Evolutionary conservation across 2,888 invertebrate species (phyloP).

Genomic region (Pyrrhosoma nymphula): DNA sequence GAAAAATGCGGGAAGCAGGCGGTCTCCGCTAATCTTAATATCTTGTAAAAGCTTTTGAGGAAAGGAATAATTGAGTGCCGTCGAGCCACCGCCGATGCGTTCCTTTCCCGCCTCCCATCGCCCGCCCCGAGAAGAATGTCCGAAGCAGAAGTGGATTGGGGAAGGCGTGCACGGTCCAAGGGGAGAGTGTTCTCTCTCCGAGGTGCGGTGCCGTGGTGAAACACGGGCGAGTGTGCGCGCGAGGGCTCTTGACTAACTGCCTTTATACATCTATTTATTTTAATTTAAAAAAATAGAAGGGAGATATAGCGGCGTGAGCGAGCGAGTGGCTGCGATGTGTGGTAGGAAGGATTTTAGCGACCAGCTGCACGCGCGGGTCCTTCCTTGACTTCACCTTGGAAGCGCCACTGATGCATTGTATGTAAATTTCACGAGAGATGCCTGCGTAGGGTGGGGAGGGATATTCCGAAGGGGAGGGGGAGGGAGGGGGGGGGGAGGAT

Average conservation of each 20-base stretch:
- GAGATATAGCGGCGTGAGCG: background rate
- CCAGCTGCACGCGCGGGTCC: constrained; percentile 52
- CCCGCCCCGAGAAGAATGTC: background rate
- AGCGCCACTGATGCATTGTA: constrained; percentile 61
- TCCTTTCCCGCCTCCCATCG: background rate
- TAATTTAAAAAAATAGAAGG: background rate
- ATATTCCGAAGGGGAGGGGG: background rate
- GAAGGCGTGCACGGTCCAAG: background rate
- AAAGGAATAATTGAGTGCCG: constrained; percentile 44
- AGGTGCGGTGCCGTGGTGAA: background rate
- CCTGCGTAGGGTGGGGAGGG: constrained; percentile 49
- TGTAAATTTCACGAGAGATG: constrained; percentile 58
- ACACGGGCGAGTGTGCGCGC: background rate
- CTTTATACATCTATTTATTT: constrained; percentile 2
- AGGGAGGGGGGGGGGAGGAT: background rate
- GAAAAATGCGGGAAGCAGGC: background rate
- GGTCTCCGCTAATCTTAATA: constrained; percentile 38
- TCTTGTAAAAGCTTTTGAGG: constrained; percentile 50
- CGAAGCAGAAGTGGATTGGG: background rate
- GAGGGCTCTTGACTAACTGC: background rate
- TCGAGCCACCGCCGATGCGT: background rate
- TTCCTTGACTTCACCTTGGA: constrained; percentile 63
- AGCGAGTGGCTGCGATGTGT: background rate
- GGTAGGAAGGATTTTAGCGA: constrained; percentile 37
- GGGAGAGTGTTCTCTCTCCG: background rate